Evolutionary conservation across 2,113 vertebrate species (phyloP), one percentile per base, ranked within the genome.

Genomic region (Larimichthys crocea): DNA sequence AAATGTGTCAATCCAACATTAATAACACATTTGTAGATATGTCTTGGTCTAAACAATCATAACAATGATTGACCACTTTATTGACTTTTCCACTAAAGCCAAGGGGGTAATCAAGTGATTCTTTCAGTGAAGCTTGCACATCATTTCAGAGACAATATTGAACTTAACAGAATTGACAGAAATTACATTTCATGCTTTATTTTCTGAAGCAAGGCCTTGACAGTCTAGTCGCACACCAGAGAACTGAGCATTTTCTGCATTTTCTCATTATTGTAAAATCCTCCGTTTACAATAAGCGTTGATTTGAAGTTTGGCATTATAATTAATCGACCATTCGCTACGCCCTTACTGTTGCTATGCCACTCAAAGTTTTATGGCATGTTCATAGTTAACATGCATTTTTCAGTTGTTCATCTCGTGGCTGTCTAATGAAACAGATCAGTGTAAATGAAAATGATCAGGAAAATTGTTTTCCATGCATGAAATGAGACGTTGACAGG

Each of bases 151-250:
- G 35, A 57, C 17, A 48, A 61, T 31, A 61, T n/a, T 55, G 40
- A 70, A 17, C 60, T 19, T 29, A 14, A 63, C 63, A n/a, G 42
- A 78, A 74, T 14, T 56, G 49, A 31, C n/a, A 64, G 31, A 53
- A 59, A 69, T 82, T 14, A 62, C 46, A 76, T 79, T 68, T 56
- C 16, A 20, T 56, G 57, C 24, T 52, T 20, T 70, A 57, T 70
- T 53, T 77, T 31, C 31, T 60, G 48, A 1, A 57, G 11, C 35
- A 26, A 59, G 29, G 65, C 59, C 8, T 52, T 44, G 71, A 10
- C 44, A 44, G 68, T 74, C 50, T 70, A 59, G 53, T 66, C 63
- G 48, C 66, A 68, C 16, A 4, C 48, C 20, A 68, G 73, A 59
- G 17, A 59, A 24, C 42, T 48, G 24, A 59, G 46, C 3, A 31